Evolutionary conservation across 2,113 vertebrate species (phyloP).

Genomic region (Poicephalus meyeri): DNA sequence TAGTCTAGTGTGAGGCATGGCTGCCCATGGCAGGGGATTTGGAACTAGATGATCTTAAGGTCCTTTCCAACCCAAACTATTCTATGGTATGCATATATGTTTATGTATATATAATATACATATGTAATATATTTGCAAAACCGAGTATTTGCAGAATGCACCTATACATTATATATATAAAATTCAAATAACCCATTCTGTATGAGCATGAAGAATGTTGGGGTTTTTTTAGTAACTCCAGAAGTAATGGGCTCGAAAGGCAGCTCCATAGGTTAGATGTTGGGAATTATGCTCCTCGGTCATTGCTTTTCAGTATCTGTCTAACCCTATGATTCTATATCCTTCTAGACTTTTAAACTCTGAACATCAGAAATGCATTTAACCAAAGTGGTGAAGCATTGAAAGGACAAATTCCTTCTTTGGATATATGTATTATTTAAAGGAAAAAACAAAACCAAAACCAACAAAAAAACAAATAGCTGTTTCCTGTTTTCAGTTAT

Average conservation of each 20-base stretch:
- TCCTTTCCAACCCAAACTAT: background rate
- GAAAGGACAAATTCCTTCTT: background rate
- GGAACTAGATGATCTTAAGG: background rate
- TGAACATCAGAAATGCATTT: background rate
- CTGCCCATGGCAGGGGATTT: background rate
- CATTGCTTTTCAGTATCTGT: background rate
- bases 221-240: background rate
- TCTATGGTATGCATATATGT: background rate
- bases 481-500: background rate
- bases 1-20: background rate
- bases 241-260: background rate
- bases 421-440: background rate
- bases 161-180: background rate
- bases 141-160: background rate
- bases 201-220: background rate
- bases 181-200: background rate
- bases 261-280: background rate
- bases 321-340: background rate
- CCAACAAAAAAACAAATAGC: background rate
- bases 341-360: background rate
- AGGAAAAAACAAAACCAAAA: background rate
- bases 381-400: fast-evolving
- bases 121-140: background rate
- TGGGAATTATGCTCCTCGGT: fast-evolving
- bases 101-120: background rate